A percentile compares a stretch with the other conserved stretches of the same genome.
These are phyloP conservation scores for Pocillopora damicornis DNA, from an alignment of 64 coral and sea anemone genomes.

Conservation along the genomic window DNA sequence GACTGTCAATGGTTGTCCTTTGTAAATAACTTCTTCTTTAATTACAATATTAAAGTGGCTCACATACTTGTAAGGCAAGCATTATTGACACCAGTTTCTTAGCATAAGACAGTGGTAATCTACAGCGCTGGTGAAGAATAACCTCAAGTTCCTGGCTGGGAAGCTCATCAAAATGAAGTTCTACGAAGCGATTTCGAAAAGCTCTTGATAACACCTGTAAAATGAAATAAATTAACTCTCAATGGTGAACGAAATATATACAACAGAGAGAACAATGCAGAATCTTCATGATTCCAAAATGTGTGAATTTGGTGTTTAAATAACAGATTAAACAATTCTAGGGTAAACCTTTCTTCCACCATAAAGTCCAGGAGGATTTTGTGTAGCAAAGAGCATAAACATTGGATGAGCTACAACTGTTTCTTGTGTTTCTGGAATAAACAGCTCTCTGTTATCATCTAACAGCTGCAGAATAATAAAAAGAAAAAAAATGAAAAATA, in stretches of 20 bases:
- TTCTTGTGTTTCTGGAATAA: constrained; percentile 97
- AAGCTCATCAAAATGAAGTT: constrained; percentile 98
- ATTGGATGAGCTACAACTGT: constrained; percentile 87
- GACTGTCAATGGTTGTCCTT: no score
- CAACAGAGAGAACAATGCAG: no score
- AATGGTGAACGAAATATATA: no score
- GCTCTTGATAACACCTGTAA: constrained; percentile 86
- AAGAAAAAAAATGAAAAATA: neutral
- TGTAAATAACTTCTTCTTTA: neutral
- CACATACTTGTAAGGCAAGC: constrained; percentile 79
- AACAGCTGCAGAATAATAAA: constrained; percentile 59
- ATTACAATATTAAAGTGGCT: neutral
- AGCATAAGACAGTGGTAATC: constrained; percentile 83
- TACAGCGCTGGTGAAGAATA: constrained; percentile 88
- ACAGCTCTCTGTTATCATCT: constrained; percentile 95
- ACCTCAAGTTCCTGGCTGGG: constrained; percentile 85
- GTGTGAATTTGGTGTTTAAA: no score
- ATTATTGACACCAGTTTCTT: constrained; percentile 91
- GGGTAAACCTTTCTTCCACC: constrained; percentile 85
- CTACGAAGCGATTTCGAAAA: constrained; percentile 96
- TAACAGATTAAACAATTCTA: neutral
- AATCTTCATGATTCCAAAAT: no score
- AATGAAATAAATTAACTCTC: neutral
- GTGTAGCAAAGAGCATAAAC: constrained; percentile 98
- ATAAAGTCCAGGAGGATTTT: constrained; percentile 97